Base-by-base conservation (phyloP, 2,797 vertebrate species). In the Spondyliosoma cantharus region DNA sequence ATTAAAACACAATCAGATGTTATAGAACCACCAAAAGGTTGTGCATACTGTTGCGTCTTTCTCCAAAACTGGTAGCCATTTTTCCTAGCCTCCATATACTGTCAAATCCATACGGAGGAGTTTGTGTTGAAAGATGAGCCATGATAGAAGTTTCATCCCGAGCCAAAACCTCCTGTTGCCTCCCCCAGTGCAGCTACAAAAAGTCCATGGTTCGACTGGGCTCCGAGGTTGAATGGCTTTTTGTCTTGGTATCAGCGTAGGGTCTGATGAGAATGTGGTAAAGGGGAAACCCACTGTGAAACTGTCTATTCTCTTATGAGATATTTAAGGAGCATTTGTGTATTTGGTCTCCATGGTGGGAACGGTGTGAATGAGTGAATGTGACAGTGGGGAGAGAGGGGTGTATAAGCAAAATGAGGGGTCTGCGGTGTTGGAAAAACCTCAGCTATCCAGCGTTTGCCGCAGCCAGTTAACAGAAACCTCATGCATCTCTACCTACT, bases 401-500 rank as follows among this genome's bases (percentile, higher is more conserved):
- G 68, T 60, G 49, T 63, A 70, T 25, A 63, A 80, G 76, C 76
- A 85, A 64, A 59, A 46, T 68, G 74, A 67, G 79, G 82, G 76
- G 13, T 81, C 82, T 79, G 86, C 19, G 80, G 87, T 78, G 69
- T 65, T 3, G 42, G 83, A 78, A 74, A 86, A 91, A 83, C 87
- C 89, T 84, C 89, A 88, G 79, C 72, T 75, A 90, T 92, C 74
- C 85, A 81, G 58, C 62, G 0, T 61, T 87, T 77, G 32, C 91
- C 69, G 11, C 91, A 91, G 88, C 77, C 86, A 70, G 84, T 85
- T 92, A 91, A 91, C 86, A 61, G 69, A 90, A 92, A 88, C 77
- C 84, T 91, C 81, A 90, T 88, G 88, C 86, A 67, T 67, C 66
- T 76, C 62, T 68, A 57, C 42, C 48, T 37, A 43, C 71, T 66